Conservation (phyloP, 2,797 vertebrate genomes). For the Esox masquinongy region DNA sequence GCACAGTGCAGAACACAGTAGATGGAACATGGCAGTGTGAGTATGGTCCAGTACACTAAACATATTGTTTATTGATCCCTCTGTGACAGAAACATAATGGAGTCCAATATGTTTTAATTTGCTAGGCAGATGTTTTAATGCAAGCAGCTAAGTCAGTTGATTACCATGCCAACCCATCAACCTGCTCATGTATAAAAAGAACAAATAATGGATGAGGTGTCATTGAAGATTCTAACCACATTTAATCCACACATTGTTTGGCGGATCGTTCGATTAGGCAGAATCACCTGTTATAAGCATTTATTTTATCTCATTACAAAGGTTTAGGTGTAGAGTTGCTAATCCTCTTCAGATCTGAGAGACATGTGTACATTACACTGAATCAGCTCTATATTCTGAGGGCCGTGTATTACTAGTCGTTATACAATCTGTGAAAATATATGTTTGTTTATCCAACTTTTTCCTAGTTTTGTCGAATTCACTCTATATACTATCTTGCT, state of each 20-base stretch:
- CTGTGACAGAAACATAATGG: constrained; percentile 26
- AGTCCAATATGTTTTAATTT: constrained; percentile 32
- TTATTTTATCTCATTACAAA: constrained; percentile 1
- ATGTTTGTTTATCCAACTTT: no score
- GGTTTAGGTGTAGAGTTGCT: background rate
- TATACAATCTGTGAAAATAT: no score
- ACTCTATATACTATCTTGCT: no score
- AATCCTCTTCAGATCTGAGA: no score
- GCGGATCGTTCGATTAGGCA: constrained; percentile 11
- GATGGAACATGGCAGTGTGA: constrained; percentile 22
- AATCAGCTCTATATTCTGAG: no score
- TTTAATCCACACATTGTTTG: constrained; percentile 15
- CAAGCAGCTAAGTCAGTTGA: constrained; percentile 29
- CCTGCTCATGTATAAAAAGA: constrained; percentile 20
- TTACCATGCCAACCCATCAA: constrained; percentile 13
- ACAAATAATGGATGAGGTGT: constrained; percentile 25
- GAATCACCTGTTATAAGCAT: constrained; percentile 8
- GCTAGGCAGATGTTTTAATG: constrained; percentile 33
- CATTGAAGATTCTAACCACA: constrained; percentile 16
- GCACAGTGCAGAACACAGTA: constrained; percentile 13
- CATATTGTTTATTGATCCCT: constrained; percentile 35
- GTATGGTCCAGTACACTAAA: constrained; percentile 33
- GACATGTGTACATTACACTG: no score
- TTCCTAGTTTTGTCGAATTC: no score
- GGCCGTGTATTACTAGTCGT: no score